Percentiles rank a stretch among this genome's conserved stretches.
These are phyloP conservation scores for Linyphia triangularis DNA, from an alignment of 2,888 invertebrate species.

Conservation along the genomic window DNA sequence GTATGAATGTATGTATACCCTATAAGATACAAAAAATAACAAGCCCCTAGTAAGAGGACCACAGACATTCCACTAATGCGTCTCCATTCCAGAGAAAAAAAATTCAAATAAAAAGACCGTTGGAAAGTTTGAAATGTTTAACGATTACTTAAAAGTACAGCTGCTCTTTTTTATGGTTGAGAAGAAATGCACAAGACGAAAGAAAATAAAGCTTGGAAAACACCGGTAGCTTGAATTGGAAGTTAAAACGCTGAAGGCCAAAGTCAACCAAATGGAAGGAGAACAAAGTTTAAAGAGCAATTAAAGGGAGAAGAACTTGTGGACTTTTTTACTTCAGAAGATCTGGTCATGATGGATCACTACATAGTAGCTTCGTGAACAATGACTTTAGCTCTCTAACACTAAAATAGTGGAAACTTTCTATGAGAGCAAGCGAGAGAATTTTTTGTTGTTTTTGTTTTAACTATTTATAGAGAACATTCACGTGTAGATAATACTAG, in stretches of 20 bases:
- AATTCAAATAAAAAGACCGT: constrained; percentile 16
- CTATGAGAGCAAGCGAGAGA: not conserved
- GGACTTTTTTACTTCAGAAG: not conserved
- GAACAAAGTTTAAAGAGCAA: constrained; percentile 54
- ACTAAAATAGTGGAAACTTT: not conserved
- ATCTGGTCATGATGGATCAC: not conserved
- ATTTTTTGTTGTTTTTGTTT: not conserved
- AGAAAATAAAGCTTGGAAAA: constrained; percentile 13
- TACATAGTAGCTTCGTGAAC: not conserved
- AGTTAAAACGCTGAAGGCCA: constrained; percentile 56
- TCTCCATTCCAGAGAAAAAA: not conserved
- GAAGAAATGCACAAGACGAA: constrained; percentile 11
- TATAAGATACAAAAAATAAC: not conserved
- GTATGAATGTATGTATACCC: not conserved
- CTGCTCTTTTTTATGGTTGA: constrained; percentile 60
- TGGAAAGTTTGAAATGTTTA: constrained; percentile 67
- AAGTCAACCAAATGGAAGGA: constrained; percentile 66
- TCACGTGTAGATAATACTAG: too few relatives aligned
- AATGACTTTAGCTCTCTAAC: not conserved
- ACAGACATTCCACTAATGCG: constrained; percentile 35
- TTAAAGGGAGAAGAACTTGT: constrained; percentile 42
- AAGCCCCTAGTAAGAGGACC: not conserved
- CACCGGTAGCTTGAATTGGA: constrained; percentile 24
- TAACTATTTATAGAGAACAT: too few relatives aligned
- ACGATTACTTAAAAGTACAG: constrained; percentile 71